phyloP scores from a whole-genome alignment of 2,888 invertebrate species.

The Leucoma salicis region DNA sequence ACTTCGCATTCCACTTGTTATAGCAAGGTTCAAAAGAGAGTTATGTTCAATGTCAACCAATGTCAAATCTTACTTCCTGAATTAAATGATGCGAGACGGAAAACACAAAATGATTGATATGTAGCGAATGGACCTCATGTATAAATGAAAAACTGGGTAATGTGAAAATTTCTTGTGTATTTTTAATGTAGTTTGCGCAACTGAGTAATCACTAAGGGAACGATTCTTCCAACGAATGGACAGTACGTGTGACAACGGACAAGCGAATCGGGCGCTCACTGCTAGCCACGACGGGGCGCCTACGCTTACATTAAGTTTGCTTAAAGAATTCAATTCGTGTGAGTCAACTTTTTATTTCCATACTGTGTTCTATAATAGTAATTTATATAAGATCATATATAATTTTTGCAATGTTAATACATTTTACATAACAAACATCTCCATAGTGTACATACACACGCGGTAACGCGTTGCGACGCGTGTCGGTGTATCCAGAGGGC shows the following conservation, averaged over 20 bases:
- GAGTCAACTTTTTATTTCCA: slow-evolving; percentile 80
- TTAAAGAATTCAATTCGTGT: slow-evolving; percentile 77
- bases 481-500: slow-evolving; percentile 59
- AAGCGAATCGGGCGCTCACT: slow-evolving; percentile 40
- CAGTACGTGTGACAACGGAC: slow-evolving; percentile 38
- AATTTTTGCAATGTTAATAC: slow-evolving; percentile 82
- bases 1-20: slow-evolving; percentile 17
- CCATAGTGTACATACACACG: slow-evolving; percentile 76
- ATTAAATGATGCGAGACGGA: too few relatives aligned
- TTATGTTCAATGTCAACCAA: slow-evolving; percentile 6
- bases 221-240: slow-evolving; percentile 50
- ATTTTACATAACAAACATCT: slow-evolving; percentile 81
- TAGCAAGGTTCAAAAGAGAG: slow-evolving; percentile 5
- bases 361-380: slow-evolving; percentile 82
- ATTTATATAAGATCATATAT: slow-evolving; percentile 82
- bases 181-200: slow-evolving; percentile 66
- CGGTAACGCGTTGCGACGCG: slow-evolving; percentile 51
- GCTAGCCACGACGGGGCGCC: slow-evolving; percentile 51
- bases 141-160: slow-evolving; percentile 72
- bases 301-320: slow-evolving; percentile 61
- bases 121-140: slow-evolving; percentile 31
- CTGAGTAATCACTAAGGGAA: slow-evolving; percentile 55
- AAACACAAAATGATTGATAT: too few relatives aligned
- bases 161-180: slow-evolving; percentile 74
- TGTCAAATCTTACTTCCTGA: too few relatives aligned